Conservation (phyloP, 1,140 invertebrate species). For the Berghia stephanieae region DNA sequence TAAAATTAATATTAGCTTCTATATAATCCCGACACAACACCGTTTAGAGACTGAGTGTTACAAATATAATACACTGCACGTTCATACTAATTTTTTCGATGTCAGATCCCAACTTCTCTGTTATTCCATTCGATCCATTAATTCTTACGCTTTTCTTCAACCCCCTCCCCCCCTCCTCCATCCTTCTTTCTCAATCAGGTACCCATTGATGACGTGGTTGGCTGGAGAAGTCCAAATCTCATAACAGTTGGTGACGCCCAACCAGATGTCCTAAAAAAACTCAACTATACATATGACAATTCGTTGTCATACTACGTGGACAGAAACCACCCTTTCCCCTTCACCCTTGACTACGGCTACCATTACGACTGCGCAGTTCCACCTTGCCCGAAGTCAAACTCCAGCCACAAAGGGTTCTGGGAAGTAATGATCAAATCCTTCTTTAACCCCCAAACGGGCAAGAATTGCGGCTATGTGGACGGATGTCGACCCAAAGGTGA, state of each 20-base stretch:
- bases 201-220: slow-evolving; percentile 63
- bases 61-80: no score
- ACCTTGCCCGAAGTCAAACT: slow-evolving; percentile 33
- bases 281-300: slow-evolving; percentile 52
- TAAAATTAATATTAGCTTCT: no score
- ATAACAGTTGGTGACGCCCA: slow-evolving; percentile 46
- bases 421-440: slow-evolving; percentile 47
- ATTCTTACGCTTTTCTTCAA: no score
- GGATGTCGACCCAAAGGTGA: slow-evolving; percentile 46
- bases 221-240: slow-evolving; percentile 54
- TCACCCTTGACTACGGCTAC: slow-evolving; percentile 50
- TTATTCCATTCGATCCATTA: no score
- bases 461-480: slow-evolving; percentile 53
- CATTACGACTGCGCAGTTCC: slow-evolving; percentile 45
- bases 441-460: slow-evolving; percentile 37
- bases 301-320: slow-evolving; percentile 67
- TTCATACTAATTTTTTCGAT: no score
- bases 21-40: no score
- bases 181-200: no score
- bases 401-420: slow-evolving; percentile 45
- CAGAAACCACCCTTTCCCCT: slow-evolving; percentile 44
- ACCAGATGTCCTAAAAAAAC: slow-evolving; percentile 43
- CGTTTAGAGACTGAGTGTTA: no score
- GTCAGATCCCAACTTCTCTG: no score
- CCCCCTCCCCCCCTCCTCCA: no score